Evolutionary conservation across 2,113 vertebrate species (phyloP).

Genomic region (Laticauda colubrina): DNA sequence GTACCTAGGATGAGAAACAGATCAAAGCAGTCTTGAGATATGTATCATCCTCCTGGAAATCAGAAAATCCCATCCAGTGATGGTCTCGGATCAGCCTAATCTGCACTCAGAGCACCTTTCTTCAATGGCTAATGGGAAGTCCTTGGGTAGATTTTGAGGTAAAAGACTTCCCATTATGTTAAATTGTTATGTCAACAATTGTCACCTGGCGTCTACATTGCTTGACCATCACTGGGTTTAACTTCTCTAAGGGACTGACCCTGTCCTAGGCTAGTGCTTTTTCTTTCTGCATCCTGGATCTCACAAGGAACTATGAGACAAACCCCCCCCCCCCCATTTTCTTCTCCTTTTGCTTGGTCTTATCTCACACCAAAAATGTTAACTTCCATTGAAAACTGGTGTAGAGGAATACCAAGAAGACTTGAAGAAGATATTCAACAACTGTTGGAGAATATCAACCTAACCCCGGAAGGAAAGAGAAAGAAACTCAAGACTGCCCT

Average conservation of each 20-base stretch:
- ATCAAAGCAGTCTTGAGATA: not conserved
- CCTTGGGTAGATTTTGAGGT: not conserved
- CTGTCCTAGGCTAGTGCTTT: not conserved
- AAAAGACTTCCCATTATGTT: not conserved
- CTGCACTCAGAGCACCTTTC: not conserved
- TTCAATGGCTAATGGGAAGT: not conserved
- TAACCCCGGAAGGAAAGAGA: not conserved
- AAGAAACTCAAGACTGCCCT: not conserved
- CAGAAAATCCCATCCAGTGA: not conserved
- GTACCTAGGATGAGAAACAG: conserved; percentile 73
- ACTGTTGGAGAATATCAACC: not conserved
- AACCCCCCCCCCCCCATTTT: not conserved
- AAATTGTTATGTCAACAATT: not conserved
- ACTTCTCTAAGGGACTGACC: not conserved
- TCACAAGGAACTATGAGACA: not conserved
- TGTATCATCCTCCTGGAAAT: not conserved
- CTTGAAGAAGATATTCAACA: not conserved
- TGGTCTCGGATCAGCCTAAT: not conserved
- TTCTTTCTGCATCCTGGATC: not conserved
- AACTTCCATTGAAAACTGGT: not conserved
- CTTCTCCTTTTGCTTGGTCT: not conserved
- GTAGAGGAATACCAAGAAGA: not conserved
- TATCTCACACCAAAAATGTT: not conserved
- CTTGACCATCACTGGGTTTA: not conserved
- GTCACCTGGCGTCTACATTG: not conserved